phyloP scores from a whole-genome alignment of 2,797 vertebrate species.

The Lepilemur septentrionalis region DNA sequence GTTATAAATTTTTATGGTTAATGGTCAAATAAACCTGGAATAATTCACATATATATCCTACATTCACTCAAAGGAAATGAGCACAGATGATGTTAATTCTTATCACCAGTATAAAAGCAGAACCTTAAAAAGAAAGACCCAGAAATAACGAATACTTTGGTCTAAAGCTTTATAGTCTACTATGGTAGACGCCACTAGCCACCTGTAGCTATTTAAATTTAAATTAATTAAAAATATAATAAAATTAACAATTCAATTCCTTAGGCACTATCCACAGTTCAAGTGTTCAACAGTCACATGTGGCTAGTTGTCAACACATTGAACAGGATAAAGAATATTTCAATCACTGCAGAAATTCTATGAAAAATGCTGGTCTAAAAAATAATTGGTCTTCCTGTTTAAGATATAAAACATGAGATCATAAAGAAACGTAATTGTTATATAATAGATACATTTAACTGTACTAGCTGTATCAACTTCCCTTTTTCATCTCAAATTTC shows the following conservation, averaged over 20 bases:
- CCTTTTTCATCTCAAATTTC: neutral
- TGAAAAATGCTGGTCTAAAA: neutral
- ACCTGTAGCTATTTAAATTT: neutral
- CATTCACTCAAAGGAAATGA: neutral
- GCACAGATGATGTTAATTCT: constrained; percentile 29
- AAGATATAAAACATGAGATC: neutral
- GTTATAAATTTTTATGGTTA: neutral
- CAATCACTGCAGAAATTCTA: neutral
- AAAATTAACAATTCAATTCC: neutral
- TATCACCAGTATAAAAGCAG: neutral
- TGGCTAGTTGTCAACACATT: neutral
- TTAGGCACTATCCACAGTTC: neutral
- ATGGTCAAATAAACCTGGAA: neutral
- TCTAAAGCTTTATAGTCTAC: neutral
- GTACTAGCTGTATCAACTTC: neutral
- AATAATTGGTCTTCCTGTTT: neutral
- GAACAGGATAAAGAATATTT: neutral
- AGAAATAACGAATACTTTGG: neutral
- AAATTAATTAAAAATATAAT: neutral
- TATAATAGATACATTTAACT: neutral
- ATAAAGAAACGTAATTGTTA: neutral
- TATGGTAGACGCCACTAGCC: neutral
- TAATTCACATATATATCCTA: neutral
- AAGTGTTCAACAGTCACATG: neutral
- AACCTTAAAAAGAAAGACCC: neutral